Evolutionary conservation across 2,797 vertebrate genomes (phyloP), one percentile per base, ranked within the genome.

Genomic region (Ctenosaura bakeri): DNA sequence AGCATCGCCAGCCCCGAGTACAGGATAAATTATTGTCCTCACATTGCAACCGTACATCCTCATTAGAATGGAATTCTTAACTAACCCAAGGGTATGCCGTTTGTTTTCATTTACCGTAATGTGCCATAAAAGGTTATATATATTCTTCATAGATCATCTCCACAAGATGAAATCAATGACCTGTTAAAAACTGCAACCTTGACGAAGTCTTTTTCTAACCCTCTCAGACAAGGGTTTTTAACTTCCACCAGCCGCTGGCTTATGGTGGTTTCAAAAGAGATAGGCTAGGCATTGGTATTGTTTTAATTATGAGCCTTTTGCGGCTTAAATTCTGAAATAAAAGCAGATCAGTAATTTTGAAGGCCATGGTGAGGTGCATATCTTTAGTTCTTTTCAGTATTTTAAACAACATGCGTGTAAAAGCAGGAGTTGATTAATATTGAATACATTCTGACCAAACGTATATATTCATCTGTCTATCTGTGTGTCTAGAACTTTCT

Each of bases 161-260:
- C 90, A 90, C 86, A 90, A 92, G 95, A 95, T 66, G 9, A 93
- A 95, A 95, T 93, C 94, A 93, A 82, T 86, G 91, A 92, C 89
- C 94, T 95, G 95, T 93, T 94, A 91, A 94, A 94, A 95, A 90
- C 92, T 78, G 90, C 91, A 88, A 78, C 92, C 90, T 77, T 91
- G 95, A 96, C 95, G 93, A 93, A 87, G 84, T 89, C 86, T 91
- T 94, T 91, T 91, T 95, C 93, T 94, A 93, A 92, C 78, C 91
- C 90, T 76, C 90, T 83, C 92, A 91, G 92, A 93, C 92, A 94
- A 94, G 93, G 85, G 73, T 94, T 66, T n/a, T 96, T 95, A 93
- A 95, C 90, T 93, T 96, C 90, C 84, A 83, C 95, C 73, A 92
- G 86, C 89, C 82, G 54, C 83, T 89, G 87, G 79, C 38, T 74